Conservation (phyloP, 2,797 vertebrate genomes). For the Spondyliosoma cantharus region DNA sequence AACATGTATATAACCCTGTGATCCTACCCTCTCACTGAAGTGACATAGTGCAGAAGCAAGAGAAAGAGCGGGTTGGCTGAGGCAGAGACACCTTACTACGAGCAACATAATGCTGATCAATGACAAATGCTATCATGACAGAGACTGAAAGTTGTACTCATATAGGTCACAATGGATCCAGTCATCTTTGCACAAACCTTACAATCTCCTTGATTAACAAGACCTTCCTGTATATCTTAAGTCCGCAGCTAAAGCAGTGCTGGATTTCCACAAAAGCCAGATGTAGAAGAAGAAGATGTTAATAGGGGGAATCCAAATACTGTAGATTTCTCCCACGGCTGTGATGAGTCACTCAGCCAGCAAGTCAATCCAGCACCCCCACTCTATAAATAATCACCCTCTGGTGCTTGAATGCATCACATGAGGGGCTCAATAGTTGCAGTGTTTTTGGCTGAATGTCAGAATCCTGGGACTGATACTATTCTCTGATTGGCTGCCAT, state of each 20-base stretch:
- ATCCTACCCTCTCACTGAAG: no score
- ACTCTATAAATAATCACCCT: slow-evolving; percentile 17
- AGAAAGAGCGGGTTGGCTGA: no score
- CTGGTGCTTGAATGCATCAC: background rate
- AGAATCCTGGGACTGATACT: background rate
- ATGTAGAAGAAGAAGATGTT: background rate
- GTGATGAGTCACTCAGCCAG: slow-evolving; percentile 21
- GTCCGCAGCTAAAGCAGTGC: background rate
- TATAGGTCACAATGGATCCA: background rate
- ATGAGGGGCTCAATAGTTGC: background rate
- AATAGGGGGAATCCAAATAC: background rate
- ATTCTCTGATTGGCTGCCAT: background rate
- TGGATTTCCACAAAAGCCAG: background rate
- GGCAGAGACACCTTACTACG: no score
- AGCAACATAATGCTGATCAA: no score
- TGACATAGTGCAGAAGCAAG: no score
- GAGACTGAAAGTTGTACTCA: no score
- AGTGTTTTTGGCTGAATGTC: slow-evolving; percentile 6
- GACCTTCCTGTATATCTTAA: background rate
- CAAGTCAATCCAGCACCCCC: slow-evolving; percentile 16
- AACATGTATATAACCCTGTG: no score
- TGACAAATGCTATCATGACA: background rate
- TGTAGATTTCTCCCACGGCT: background rate
- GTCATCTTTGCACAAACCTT: background rate
- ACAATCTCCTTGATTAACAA: background rate